Conservation (phyloP, 2,888 invertebrate genomes). For the Hoplodrina ambigua region DNA sequence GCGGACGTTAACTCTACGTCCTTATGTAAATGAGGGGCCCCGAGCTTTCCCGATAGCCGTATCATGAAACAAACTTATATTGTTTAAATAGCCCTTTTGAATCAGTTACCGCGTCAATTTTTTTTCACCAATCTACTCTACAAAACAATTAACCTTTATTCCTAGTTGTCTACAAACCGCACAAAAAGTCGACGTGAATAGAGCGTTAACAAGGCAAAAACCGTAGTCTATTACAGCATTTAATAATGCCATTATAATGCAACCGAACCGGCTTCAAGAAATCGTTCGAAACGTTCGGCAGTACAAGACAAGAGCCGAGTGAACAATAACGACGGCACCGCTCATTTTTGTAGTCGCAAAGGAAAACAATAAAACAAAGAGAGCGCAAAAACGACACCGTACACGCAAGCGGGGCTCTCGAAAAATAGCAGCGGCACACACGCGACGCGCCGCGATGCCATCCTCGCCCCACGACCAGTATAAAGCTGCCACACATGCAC, state of each 20-base stretch:
- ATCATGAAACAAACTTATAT: constrained; percentile 72
- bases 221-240: constrained; percentile 72
- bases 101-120: constrained; percentile 69
- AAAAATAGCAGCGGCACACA: constrained; percentile 79
- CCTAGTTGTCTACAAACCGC: constrained; percentile 61
- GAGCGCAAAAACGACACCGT: constrained; percentile 82
- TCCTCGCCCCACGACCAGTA: constrained; percentile 68
- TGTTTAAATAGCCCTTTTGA: constrained; percentile 70
- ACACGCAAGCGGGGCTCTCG: constrained; percentile 84
- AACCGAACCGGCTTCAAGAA: constrained; percentile 71
- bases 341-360: constrained; percentile 83
- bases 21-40: constrained; percentile 81
- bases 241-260: constrained; percentile 78
- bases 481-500: constrained; percentile 73
- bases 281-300: constrained; percentile 71
- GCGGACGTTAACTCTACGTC: constrained; percentile 82
- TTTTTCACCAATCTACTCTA: constrained; percentile 64
- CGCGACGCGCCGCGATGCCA: constrained; percentile 71
- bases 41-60: constrained; percentile 72
- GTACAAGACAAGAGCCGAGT: constrained; percentile 75
- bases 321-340: constrained; percentile 83
- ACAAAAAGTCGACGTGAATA: constrained; percentile 77
- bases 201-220: constrained; percentile 80
- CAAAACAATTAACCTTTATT: constrained; percentile 72
- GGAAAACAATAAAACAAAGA: constrained; percentile 86